phyloP scores from a whole-genome alignment of 1,140 invertebrate genomes.

The Atta colombica region DNA sequence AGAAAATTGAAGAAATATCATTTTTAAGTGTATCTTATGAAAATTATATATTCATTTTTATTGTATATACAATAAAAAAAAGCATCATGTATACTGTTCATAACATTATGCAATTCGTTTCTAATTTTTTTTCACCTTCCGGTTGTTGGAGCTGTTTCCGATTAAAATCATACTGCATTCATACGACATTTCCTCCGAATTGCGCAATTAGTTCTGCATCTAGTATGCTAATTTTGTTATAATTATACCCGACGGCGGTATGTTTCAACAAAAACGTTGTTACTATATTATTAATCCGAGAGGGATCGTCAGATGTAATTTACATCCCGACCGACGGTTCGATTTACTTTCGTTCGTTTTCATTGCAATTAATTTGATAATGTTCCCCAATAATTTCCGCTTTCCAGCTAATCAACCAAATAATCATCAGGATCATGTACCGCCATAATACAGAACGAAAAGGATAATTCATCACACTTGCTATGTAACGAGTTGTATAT shows the following conservation, averaged over 20 bases:
- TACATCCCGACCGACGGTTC: not conserved
- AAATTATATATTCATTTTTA: not conserved
- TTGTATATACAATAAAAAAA: not conserved
- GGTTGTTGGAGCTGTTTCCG: constrained; percentile 3
- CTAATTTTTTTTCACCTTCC: constrained; percentile 60
- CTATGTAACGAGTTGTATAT: not conserved
- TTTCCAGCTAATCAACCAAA: constrained; percentile 13
- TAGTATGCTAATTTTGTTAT: constrained; percentile 40
- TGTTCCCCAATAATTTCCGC: constrained; percentile 14
- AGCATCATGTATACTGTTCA: not conserved
- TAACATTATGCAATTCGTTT: not conserved
- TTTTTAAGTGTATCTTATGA: constrained; percentile 4
- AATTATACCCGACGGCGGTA: constrained; percentile 11
- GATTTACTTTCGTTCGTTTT: constrained; percentile 8
- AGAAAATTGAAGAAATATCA: not conserved
- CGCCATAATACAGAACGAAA: not conserved
- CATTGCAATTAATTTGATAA: constrained; percentile 48
- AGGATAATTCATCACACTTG: not conserved
- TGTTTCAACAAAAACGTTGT: constrained; percentile 34
- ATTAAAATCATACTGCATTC: constrained; percentile 48
- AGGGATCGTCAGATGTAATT: not conserved
- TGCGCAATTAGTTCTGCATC: constrained; percentile 65
- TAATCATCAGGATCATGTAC: constrained; percentile 7
- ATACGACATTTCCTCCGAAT: constrained; percentile 58
- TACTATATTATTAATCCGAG: constrained; percentile 24